These are phyloP conservation scores for Propithecus coquereli DNA, from an alignment of 2,113 vertebrate genomes.

Conservation along the genomic window DNA sequence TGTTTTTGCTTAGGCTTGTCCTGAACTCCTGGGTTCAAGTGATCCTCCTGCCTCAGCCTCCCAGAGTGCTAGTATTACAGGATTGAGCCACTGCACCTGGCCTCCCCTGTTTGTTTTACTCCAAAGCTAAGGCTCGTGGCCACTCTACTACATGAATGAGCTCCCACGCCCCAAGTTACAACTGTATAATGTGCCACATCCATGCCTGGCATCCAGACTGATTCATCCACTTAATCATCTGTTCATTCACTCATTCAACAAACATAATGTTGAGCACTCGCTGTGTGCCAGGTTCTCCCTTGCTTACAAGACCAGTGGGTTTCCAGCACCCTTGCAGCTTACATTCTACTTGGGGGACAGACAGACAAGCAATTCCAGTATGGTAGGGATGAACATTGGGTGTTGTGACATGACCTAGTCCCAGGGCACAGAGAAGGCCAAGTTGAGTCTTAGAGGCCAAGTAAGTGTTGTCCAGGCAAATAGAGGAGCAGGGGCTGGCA, in stretches of 20 bases:
- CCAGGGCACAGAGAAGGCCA: not conserved
- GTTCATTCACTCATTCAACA: not conserved
- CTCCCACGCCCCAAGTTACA: too few relatives aligned
- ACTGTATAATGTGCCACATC: not conserved
- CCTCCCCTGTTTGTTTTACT: not conserved
- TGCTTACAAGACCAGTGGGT: not conserved
- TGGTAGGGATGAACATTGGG: not conserved
- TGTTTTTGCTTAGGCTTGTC: too few relatives aligned
- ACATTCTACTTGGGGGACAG: not conserved
- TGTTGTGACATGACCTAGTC: not conserved
- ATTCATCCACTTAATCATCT: not conserved
- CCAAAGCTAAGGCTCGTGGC: not conserved
- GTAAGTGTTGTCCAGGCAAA: not conserved
- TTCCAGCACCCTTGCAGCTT: not conserved
- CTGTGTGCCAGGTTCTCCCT: not conserved
- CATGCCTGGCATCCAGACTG: not conserved
- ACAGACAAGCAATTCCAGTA: not conserved
- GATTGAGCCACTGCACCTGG: too few relatives aligned
- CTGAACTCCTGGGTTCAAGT: too few relatives aligned
- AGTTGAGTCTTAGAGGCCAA: not conserved
- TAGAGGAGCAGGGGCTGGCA: not conserved
- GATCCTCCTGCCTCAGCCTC: too few relatives aligned
- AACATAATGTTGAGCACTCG: fast-evolving
- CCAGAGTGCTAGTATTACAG: too few relatives aligned
- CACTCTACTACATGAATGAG: not conserved